Base-by-base conservation (phyloP, 2,113 vertebrate genomes). In the Panthera uncia region DNA sequence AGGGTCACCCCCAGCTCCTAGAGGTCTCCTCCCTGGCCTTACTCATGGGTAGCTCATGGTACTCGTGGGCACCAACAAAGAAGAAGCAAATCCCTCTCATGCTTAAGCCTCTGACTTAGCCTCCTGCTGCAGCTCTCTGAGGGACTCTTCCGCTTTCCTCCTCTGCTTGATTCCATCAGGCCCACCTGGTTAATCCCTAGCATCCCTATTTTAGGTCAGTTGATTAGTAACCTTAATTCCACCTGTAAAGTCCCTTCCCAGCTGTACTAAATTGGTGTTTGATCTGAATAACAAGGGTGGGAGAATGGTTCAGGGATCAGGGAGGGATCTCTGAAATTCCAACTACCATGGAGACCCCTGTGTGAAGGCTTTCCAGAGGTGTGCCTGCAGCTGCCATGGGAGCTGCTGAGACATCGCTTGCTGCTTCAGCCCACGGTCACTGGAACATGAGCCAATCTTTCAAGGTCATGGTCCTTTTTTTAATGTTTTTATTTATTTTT, bases 311-410 rank as follows among this genome's bases (percentile, higher is more conserved):
- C 31, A 9, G 48, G 48, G 31, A 66, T 52, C 71, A 0, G 36
- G 25, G 2, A 19, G 33, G 12, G 36, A 36, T 33, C 57, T 33
- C 14, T 45, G 66, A 69, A 85, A 65, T 55, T n/a, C n/a, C 23
- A 13, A 14, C n/a, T 3, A 25, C 33, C 25, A 65, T 87, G 12
- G 1, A 16, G 19, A 23, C 29, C 41, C 4, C 1, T 0, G 4
- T 36, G 33, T 14, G 48, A 48, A 33, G 29, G 13, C 8, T 23
- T 69, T 4, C 73, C 8, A 5, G 3, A 69, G 66, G 31, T 12
- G 25, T 15, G 48, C n/a, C 0, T 27, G 14, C 8, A 16, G 10
- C 18, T 0, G 1, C 7, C 18, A 29, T 27, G 11, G 2, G 1
- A 41, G 36, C 21, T 73, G 12, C 73, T 45, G 12, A 74, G 38